A percentile compares a stretch with the other conserved stretches of the same genome.
phyloP scores from a whole-genome alignment of 2,888 invertebrate genomes.

The Eupelmus urozonus region DNA sequence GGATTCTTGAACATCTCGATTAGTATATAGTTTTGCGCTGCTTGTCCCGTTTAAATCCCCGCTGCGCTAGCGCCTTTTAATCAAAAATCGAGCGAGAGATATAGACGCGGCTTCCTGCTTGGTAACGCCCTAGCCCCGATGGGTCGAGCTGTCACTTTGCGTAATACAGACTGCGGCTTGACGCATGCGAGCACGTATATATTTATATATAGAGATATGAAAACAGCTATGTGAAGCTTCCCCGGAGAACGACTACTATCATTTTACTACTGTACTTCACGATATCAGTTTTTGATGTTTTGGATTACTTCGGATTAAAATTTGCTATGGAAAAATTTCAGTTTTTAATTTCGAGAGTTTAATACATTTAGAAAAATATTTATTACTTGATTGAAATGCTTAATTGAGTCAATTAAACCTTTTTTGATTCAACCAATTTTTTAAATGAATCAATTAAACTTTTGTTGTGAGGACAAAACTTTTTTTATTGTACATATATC shows the following conservation, averaged over 20 bases:
- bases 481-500: no score
- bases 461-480: no score
- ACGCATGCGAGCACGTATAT: not conserved
- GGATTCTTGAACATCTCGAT: no score
- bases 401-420: no score
- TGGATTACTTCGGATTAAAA: no score
- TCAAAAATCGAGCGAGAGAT: slow-evolving; percentile 70
- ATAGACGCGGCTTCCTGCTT: slow-evolving; percentile 74
- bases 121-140: slow-evolving; percentile 74
- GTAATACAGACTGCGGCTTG: slow-evolving; percentile 50
- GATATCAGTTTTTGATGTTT: no score
- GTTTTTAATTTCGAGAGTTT: no score
- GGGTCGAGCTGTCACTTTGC: slow-evolving; percentile 63
- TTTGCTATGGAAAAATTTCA: no score
- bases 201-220: not conserved
- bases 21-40: slow-evolving; percentile 3
- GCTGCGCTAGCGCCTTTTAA: slow-evolving; percentile 43
- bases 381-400: no score
- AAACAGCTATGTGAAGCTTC: slow-evolving; percentile 37
- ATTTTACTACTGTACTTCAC: not conserved
- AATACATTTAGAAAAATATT: no score
- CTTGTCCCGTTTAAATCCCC: slow-evolving; percentile 8
- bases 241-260: not conserved
- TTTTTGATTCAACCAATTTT: no score
- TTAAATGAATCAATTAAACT: no score